Base-by-base conservation (phyloP, 1,140 invertebrate genomes). In the Euwallacea similis region DNA sequence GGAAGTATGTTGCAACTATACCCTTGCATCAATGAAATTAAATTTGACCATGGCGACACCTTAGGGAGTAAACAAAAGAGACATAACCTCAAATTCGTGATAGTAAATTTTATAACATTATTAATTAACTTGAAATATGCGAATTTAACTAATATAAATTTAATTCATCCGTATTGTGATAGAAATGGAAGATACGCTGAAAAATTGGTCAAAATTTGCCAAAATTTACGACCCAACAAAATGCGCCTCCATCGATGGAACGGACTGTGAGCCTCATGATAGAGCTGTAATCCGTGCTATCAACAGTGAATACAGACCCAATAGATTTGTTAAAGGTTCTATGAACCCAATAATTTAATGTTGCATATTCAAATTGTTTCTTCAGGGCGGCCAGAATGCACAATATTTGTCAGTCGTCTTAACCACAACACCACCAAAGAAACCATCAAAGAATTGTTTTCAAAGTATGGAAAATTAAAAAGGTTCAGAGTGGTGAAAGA, bases 241-340 rank as follows among this genome's bases (percentile, higher is more conserved):
- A 84, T 88, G 88, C 73, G 92, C 92, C 7, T 93, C 92, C 75
- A 94, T 94, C 21, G 93, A 95, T 85, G 89, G 92, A 1, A 95
- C 93, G 15, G 93, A 95, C 79, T 87, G 84, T 6, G 87, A 89
- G 63, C 91, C 93, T 9, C 94, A 96, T 78, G 94, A 96, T 78
- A 87, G 86, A 77, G 93, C 86, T 42, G 86, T 96, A 53, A 79
- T 88, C 42, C 83, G 93, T 76, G 94, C 94, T 2, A 81, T 94
- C 33, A 78, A 86, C 72, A 85, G 90, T 0, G 85, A 88, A 66
- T 95, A 94, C 75, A 83, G 83, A 54, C 89, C 91, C 0, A 88
- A 88, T 69, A 86, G 87, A 75, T 83, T 84, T 63, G 84, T 91
- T 7, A 87, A 86, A 81, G 90, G 91, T 42, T 70, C 50, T 7